Percentiles rank a stretch among this genome's conserved stretches.
Evolutionary conservation across 2,113 vertebrate species (phyloP).

Genomic region (Campylomormyrus numenius): DNA sequence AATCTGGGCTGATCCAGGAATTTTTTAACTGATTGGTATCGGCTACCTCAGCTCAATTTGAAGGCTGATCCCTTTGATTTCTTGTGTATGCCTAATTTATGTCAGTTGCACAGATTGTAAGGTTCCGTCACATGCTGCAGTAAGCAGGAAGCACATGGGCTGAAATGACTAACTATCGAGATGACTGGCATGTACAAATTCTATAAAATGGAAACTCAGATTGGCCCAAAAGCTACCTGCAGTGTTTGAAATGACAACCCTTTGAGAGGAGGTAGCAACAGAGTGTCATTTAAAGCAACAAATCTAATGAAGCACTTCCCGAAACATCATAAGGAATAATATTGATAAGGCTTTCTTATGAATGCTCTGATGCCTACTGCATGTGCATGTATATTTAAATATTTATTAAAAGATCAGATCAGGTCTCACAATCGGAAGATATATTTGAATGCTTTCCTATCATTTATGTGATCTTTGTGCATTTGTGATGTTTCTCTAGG

Average conservation of each 20-base stretch:
- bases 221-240: neutral
- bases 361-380: neutral
- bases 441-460: neutral
- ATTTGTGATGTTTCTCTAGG: conserved; percentile 55
- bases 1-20: neutral
- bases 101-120: neutral
- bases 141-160: neutral
- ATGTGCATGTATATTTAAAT: neutral
- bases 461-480: neutral
- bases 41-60: neutral
- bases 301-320: neutral
- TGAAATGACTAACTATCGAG: neutral
- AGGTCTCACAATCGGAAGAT: neutral
- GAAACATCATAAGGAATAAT: neutral
- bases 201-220: neutral
- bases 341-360: neutral
- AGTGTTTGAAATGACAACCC: neutral
- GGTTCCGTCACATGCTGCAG: neutral
- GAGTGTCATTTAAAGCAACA: neutral
- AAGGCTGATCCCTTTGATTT: neutral
- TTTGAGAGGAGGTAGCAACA: neutral
- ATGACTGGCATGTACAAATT: neutral
- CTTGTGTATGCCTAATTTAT: neutral
- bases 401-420: neutral
- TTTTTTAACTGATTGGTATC: neutral